A percentile compares a stretch with the other conserved stretches of the same genome.
phyloP scores from a whole-genome alignment of 2,797 vertebrate species.

The Bucorvus abyssinicus region DNA sequence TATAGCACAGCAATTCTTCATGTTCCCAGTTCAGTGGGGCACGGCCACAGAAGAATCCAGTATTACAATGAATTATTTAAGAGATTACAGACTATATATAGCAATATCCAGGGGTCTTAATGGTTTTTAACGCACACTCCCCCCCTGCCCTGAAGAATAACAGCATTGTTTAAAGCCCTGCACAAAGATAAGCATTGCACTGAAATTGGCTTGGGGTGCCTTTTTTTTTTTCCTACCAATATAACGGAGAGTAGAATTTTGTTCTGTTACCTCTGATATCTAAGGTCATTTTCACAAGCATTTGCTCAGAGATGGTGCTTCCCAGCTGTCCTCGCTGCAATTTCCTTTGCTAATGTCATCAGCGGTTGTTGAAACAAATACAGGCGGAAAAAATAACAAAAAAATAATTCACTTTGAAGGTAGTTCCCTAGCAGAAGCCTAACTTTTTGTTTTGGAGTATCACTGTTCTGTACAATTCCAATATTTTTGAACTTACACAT shows the following conservation, averaged over 20 bases:
- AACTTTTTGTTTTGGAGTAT: not conserved
- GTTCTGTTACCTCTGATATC: not conserved
- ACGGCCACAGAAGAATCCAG: not conserved
- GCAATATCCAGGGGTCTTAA: not conserved
- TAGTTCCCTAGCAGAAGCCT: not conserved
- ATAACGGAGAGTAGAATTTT: not conserved
- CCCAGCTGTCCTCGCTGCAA: not conserved
- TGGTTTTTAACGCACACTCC: not conserved
- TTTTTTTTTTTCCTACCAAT: not conserved
- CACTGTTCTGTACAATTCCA: not conserved
- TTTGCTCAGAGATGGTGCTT: not conserved
- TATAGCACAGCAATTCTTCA: not conserved
- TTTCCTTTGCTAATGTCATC: constrained; percentile 1
- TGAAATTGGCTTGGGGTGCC: not conserved
- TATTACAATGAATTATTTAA: not conserved
- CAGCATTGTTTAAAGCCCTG: not conserved
- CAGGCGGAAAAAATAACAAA: not conserved
- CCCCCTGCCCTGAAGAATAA: not conserved
- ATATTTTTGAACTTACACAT: not conserved
- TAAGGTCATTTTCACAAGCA: not conserved
- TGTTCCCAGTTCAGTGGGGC: not conserved
- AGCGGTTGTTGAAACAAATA: not conserved
- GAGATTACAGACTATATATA: not conserved
- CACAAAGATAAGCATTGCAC: not conserved
- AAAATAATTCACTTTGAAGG: not conserved